Evolutionary conservation across 2,888 invertebrate genomes (phyloP).

Genomic region (Cylloceria caligata): DNA sequence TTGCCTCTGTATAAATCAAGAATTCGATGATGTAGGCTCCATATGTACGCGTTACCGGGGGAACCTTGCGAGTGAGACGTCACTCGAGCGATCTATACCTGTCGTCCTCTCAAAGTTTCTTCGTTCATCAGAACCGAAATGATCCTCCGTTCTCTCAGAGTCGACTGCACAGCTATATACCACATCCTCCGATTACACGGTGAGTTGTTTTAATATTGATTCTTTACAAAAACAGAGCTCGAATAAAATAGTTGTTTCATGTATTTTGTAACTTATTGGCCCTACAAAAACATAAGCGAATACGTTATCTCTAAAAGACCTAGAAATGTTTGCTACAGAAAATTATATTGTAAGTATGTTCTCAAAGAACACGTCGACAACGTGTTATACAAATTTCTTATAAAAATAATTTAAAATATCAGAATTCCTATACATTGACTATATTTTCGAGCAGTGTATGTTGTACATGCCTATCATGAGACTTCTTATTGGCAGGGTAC

Average conservation of each 20-base stretch:
- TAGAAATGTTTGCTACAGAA: no score
- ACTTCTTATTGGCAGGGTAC: not conserved
- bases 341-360: no score
- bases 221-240: not conserved
- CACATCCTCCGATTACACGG: not conserved
- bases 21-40: conserved; percentile 37
- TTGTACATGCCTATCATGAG: no score
- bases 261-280: no score
- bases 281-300: no score
- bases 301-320: no score
- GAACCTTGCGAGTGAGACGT: conserved; percentile 52
- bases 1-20: conserved; percentile 59
- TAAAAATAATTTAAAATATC: no score
- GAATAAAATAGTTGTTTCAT: no score
- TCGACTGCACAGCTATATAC: not conserved
- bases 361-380: no score
- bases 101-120: conserved; percentile 21
- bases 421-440: no score
- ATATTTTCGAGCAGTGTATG: no score
- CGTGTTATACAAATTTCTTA: no score
- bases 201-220: not conserved
- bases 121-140: not conserved
- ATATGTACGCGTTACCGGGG: conserved; percentile 13
- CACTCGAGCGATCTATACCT: conserved; percentile 48
- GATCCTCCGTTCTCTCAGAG: not conserved